Evolutionary conservation across 2,797 vertebrate species (phyloP).

Genomic region (Hippoglossus hippoglossus): DNA sequence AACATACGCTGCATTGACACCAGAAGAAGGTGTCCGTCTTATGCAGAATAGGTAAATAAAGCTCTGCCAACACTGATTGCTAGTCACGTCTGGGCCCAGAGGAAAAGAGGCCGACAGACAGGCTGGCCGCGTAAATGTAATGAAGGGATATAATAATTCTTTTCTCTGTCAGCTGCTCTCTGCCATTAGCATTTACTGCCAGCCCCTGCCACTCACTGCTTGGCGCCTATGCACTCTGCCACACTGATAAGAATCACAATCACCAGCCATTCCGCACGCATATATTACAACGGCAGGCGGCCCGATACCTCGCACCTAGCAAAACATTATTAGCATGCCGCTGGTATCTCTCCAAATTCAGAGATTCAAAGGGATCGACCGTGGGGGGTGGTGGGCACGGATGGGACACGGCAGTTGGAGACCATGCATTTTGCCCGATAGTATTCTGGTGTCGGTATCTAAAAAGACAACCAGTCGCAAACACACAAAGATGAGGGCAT

Average conservation of each 20-base stretch:
- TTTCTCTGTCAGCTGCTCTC: slow-evolving; percentile 80
- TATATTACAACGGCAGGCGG: slow-evolving; percentile 78
- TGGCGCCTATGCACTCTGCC: slow-evolving; percentile 72
- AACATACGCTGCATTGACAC: slow-evolving; percentile 35
- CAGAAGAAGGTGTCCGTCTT: slow-evolving; percentile 59
- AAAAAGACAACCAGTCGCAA: slow-evolving; percentile 40
- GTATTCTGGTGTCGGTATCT: slow-evolving; percentile 58
- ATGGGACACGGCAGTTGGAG: slow-evolving; percentile 64
- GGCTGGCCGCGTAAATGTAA: slow-evolving; percentile 77
- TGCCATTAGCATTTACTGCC: slow-evolving; percentile 84
- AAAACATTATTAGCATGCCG: slow-evolving; percentile 79
- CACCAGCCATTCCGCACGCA: slow-evolving; percentile 76
- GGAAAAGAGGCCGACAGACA: slow-evolving; percentile 60
- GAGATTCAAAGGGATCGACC: slow-evolving; percentile 68
- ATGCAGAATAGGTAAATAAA: slow-evolving; percentile 76
- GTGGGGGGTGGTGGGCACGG: slow-evolving; percentile 28
- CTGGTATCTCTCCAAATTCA: slow-evolving; percentile 66
- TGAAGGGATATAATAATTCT: slow-evolving; percentile 85
- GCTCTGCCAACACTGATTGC: slow-evolving; percentile 56
- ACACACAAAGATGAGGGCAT: slow-evolving; percentile 10
- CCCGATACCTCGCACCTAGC: slow-evolving; percentile 68
- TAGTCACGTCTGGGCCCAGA: slow-evolving; percentile 46
- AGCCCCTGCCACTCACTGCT: slow-evolving; percentile 79
- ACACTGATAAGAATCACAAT: slow-evolving; percentile 85
- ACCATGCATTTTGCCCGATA: slow-evolving; percentile 58